Base-by-base conservation (phyloP, 2,888 invertebrate genomes). In the Calliphora vomitoria region DNA sequence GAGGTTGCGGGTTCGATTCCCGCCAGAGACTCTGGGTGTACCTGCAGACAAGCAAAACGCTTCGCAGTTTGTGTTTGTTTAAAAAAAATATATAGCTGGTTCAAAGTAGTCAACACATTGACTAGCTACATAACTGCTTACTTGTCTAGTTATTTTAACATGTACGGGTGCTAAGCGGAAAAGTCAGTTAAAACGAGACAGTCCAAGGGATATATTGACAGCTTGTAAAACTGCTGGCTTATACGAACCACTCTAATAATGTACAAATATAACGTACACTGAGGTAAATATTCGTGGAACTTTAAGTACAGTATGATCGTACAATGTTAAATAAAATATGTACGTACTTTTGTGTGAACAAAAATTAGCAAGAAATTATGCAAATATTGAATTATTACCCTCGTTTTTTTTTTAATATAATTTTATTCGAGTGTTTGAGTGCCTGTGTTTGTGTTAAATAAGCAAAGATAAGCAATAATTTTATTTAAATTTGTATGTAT, bases 361-460 rank as follows among this genome's bases (percentile, higher is more conserved):
- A 58, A 76, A 83, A 64, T 79, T 72, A 79, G 84, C 84, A 84
- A 84, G 44, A 62, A 84, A 72, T 31, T 83, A 83, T 76, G 80
- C 75, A 87, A 87, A 87, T 87, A 87, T 83, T 84, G 72, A 83
- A 84, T 76, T 87, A 84, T 80, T 83, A 84, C 66, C 87, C 82
- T 58, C 64, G 62, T 76, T 85, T 69, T 44, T 71, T 81, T 85
- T 69, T 44, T 64, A 64, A 75, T 68, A 68, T 68, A 68, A 58
- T 68, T 50, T 66, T 20, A 58, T 74, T 47, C 47, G 38, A 58
- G 44, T 41, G 31, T 44, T 55, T 20, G 13, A 18, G 53, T 66
- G 13, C 11, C 3, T 44, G n/a, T 53, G 15, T 66, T 4, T 66
- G 53, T 58, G 55, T 66, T 82, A 74, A 82, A 66, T 66, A 74